A percentile compares a stretch with the other conserved stretches of the same genome.
These are phyloP conservation scores for Centropyge bicolor DNA, from an alignment of 2,797 vertebrate genomes.

Conservation along the genomic window DNA sequence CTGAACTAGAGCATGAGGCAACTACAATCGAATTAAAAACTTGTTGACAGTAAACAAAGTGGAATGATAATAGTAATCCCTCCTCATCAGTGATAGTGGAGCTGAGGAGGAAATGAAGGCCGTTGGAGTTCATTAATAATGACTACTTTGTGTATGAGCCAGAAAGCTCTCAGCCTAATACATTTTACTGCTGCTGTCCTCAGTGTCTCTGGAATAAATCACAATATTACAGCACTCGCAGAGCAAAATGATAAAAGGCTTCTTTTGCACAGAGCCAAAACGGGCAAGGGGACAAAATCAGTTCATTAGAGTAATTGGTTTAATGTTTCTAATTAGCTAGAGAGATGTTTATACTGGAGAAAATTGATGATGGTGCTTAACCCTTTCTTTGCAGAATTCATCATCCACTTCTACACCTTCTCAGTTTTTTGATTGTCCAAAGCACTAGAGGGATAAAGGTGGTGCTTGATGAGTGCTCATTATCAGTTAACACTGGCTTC, in stretches of 20 bases:
- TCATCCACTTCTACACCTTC: conserved; percentile 3
- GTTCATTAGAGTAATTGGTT: conserved; percentile 82
- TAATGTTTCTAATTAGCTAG: conserved; percentile 75
- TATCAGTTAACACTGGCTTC: conserved; percentile 14
- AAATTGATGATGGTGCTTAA: conserved; percentile 47
- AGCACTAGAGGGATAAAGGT: not conserved
- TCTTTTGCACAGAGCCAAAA: conserved; percentile 48
- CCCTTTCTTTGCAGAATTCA: conserved; percentile 53
- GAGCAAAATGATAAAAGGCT: conserved; percentile 63
- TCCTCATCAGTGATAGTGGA: conserved; percentile 42
- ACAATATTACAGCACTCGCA: conserved; percentile 60
- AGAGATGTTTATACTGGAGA: conserved; percentile 60
- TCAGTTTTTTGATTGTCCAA: conserved; percentile 5
- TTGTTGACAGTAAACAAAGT: conserved; percentile 26
- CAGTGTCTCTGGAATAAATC: conserved; percentile 76
- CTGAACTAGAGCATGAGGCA: accelerated
- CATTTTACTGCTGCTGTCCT: conserved; percentile 65
- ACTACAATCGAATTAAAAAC: conserved; percentile 12
- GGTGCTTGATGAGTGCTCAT: conserved; percentile 16
- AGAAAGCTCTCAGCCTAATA: conserved; percentile 79
- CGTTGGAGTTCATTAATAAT: conserved; percentile 72
- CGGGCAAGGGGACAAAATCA: conserved; percentile 53
- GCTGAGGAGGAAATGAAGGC: conserved; percentile 54
- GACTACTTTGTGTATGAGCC: conserved; percentile 71
- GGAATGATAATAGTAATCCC: not conserved